Percentiles rank a stretch among this genome's conserved stretches.
Evolutionary conservation across 2,113 vertebrate species (phyloP).

Genomic region (Alectura lathami): DNA sequence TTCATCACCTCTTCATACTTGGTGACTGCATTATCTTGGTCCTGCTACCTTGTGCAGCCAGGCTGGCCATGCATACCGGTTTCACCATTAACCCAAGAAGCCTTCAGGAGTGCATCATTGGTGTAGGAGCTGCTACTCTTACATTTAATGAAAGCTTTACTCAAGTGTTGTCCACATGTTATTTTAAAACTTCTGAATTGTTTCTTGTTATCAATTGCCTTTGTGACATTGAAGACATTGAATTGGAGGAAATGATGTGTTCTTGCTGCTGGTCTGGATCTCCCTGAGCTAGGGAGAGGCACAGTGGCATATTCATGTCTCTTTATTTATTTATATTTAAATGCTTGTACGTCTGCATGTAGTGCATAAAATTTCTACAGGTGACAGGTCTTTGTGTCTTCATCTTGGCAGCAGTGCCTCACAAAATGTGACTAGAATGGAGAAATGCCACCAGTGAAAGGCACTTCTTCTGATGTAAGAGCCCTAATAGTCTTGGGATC

Average conservation of each 20-base stretch:
- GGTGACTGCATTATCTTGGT: background rate
- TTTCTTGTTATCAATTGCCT: background rate
- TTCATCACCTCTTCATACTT: background rate
- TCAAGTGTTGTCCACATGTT: background rate
- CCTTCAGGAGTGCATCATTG: background rate
- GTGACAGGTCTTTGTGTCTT: background rate
- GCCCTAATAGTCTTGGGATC: background rate
- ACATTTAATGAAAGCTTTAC: background rate
- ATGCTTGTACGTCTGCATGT: background rate
- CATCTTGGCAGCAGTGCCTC: background rate
- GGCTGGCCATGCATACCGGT: fast-evolving
- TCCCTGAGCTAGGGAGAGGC: background rate
- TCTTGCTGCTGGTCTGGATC: background rate
- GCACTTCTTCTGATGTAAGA: background rate
- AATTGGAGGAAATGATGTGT: background rate
- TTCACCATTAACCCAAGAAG: background rate
- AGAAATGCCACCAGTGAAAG: background rate
- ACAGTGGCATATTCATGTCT: background rate
- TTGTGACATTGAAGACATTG: background rate
- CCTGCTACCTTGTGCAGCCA: background rate
- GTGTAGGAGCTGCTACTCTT: background rate
- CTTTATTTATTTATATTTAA: background rate
- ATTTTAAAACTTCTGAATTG: background rate
- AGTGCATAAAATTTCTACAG: background rate
- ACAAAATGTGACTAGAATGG: background rate